Evolutionary conservation across 2,888 invertebrate genomes (phyloP), one percentile per base, ranked within the genome.

Genomic region (Lasioglossum oenotherae): DNA sequence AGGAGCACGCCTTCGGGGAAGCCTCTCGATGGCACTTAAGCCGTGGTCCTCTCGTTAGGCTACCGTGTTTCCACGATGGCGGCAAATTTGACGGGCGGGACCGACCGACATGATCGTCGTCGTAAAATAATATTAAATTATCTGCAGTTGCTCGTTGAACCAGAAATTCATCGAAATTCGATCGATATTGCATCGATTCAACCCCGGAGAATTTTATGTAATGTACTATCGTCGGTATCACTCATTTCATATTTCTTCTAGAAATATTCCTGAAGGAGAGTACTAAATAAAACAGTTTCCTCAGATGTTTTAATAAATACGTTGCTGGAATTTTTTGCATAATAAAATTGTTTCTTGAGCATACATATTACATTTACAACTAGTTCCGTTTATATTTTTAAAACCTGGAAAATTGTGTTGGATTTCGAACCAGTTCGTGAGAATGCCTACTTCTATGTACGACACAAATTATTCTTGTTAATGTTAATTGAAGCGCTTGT

Each of bases 11-110:
- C 79, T 77, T 79, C 46, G 76, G 60, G 67, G 74, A 74, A 81
- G 44, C 74, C 69, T 79, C 81, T 46, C 27, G 67, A 79, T 57
- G 67, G 75, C 74, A 85, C 74, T 85, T 78, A 75, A 81, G 71
- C 44, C 41, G n/a, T 16, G 38, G n/a, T 72, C 77, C 78, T 80
- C 74, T 64, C 41, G 27, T 31, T 27, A 41, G 46, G 23, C 60
- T 41, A 49, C 69, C 69, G 16, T 49, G 49, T 60, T 77, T 49
- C 2, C 35, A 14, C 41, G 16, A 77, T 6, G 46, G 73, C 19
- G n/a, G 23, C 19, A 41, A 60, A 72, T 76, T 83, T 76, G 76
- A 69, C 46, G 83, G 57, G 53, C 74, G 38, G 38, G 69, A 23
- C 23, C 23, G 38, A 38, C 8, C 23, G 74, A 38, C 74, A 12